phyloP scores from a whole-genome alignment of 2,113 vertebrate species.

The Coreoperca whiteheadi region DNA sequence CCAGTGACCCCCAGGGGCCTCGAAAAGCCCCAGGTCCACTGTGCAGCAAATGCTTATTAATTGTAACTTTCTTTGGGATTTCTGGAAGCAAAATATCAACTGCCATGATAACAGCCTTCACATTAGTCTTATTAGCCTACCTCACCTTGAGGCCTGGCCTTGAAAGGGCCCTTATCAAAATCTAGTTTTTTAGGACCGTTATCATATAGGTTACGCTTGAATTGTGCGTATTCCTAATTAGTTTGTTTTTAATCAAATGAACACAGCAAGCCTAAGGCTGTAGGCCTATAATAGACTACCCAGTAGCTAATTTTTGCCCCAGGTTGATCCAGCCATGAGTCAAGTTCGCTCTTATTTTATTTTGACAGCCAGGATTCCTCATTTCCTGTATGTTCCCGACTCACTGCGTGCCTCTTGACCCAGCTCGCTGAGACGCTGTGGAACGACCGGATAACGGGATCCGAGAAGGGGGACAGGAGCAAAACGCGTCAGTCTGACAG shows the following conservation, averaged over 20 bases:
- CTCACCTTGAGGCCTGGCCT: too few species aligned
- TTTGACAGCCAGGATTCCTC: not conserved
- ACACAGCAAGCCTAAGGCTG: too few species aligned
- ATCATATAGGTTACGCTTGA: too few species aligned
- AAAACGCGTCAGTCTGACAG: constrained; percentile 62
- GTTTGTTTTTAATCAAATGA: not conserved
- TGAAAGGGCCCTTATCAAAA: too few species aligned
- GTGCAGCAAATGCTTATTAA: not conserved
- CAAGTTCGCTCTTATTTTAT: constrained; percentile 22
- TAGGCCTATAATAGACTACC: too few species aligned
- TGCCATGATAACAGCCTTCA: too few species aligned
- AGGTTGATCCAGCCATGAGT: not conserved
- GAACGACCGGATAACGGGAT: constrained; percentile 75
- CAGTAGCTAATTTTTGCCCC: not conserved
- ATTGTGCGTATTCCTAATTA: not conserved
- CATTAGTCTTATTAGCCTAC: too few species aligned
- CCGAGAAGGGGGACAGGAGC: constrained; percentile 66
- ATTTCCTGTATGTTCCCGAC: constrained; percentile 6
- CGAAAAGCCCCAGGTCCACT: not conserved
- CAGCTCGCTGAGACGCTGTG: constrained; percentile 56
- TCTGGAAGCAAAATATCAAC: too few species aligned
- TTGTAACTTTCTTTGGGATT: not conserved
- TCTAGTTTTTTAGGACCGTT: too few species aligned
- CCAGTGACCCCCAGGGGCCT: not conserved
- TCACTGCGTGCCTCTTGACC: constrained; percentile 27